phyloP scores from a whole-genome alignment of 2,888 invertebrate genomes.

The Ischnus inquisitorius region DNA sequence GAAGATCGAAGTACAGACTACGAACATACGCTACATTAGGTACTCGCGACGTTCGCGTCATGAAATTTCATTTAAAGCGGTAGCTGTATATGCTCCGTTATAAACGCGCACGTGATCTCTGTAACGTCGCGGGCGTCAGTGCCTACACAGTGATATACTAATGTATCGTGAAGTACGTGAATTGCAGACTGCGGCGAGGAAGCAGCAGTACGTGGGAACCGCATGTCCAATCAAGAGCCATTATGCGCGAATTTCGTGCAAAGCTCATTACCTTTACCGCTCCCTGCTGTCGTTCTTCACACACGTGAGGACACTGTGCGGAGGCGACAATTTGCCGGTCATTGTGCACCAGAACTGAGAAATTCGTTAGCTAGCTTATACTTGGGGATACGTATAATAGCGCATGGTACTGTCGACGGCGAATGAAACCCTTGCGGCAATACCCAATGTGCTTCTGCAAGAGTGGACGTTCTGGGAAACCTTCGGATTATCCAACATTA shows the following conservation, averaged over 20 bases:
- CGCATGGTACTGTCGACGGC: not conserved
- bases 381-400: not conserved
- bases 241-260: slow-evolving; percentile 63
- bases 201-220: slow-evolving; percentile 33
- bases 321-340: slow-evolving; percentile 69
- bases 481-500: slow-evolving; percentile 1
- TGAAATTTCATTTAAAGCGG: slow-evolving; percentile 8
- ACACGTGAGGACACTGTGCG: slow-evolving; percentile 56
- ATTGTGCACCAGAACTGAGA: slow-evolving; percentile 62
- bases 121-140: not conserved
- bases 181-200: slow-evolving; percentile 31
- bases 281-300: not conserved
- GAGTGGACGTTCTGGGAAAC: not conserved
- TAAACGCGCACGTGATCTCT: slow-evolving; percentile 3
- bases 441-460: not conserved
- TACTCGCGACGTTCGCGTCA: slow-evolving; percentile 8
- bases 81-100: not conserved
- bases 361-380: slow-evolving; percentile 51
- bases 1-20: not conserved
- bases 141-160: not conserved
- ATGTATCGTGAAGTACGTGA: slow-evolving; percentile 33
- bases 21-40: not conserved
- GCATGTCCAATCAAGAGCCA: slow-evolving; percentile 71
- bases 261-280: slow-evolving; percentile 34
- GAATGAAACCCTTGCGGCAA: not conserved